Conservation (phyloP, 2,888 invertebrate genomes). For the Bhutanitis thaidina region DNA sequence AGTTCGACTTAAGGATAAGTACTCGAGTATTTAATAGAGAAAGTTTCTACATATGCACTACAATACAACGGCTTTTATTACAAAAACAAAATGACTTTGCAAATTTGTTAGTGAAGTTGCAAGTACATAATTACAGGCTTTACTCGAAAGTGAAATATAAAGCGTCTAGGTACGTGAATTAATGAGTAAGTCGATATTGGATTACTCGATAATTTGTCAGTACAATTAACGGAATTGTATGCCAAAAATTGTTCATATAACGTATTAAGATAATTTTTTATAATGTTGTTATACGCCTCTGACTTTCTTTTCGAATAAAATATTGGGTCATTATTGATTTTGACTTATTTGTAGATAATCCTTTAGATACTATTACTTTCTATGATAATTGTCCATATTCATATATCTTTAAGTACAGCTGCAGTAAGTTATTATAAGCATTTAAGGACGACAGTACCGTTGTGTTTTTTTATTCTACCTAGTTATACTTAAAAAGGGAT, state of each 20-base stretch:
- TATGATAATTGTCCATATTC: too few species aligned
- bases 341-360: too few species aligned
- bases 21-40: slow-evolving; percentile 50
- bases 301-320: too few species aligned
- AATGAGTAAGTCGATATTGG: slow-evolving; percentile 35
- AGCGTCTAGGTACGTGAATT: slow-evolving; percentile 49
- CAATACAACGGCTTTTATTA: slow-evolving; percentile 63
- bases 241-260: not conserved
- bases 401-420: too few species aligned
- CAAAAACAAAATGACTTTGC: slow-evolving; percentile 58
- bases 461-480: slow-evolving; percentile 12
- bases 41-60: too few species aligned
- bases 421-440: too few species aligned
- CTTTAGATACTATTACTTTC: too few species aligned
- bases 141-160: slow-evolving; percentile 54
- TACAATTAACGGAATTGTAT: too few species aligned
- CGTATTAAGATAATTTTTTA: too few species aligned
- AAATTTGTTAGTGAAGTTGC: slow-evolving; percentile 49
- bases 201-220: slow-evolving; percentile 61
- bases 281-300: too few species aligned
- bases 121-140: slow-evolving; percentile 62
- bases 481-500: not conserved
- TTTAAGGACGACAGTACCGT: too few species aligned
- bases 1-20: slow-evolving; percentile 1
- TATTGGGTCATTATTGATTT: too few species aligned